These are phyloP conservation scores for Otolemur crassicaudatus DNA, from an alignment of 2,797 vertebrate species.

Conservation along the genomic window DNA sequence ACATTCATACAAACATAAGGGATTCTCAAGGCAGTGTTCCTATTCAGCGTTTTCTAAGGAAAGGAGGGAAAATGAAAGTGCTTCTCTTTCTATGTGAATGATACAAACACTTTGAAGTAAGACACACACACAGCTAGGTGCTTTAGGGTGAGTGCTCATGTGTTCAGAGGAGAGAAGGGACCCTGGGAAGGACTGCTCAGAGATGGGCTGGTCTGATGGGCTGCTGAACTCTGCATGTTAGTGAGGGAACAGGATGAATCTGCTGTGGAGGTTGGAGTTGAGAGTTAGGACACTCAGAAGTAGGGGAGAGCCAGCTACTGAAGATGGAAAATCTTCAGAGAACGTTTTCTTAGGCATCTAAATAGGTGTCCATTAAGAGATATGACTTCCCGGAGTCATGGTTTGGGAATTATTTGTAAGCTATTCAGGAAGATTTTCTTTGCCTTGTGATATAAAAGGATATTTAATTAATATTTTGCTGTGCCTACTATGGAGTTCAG, in stretches of 20 bases:
- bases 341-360: neutral
- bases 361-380: neutral
- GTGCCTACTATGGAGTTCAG: neutral
- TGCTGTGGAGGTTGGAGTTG: neutral
- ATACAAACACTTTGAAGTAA: neutral
- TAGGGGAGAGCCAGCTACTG: neutral
- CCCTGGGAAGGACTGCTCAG: neutral
- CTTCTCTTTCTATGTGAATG: neutral
- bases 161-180: neutral
- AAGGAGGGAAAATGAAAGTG: neutral
- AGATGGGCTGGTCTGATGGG: neutral
- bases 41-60: conserved; percentile 26
- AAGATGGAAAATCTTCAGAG: neutral
- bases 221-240: neutral
- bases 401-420: conserved; percentile 14
- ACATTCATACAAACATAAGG: neutral
- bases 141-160: neutral
- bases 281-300: neutral
- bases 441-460: conserved; percentile 29
- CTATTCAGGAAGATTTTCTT: neutral
- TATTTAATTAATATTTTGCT: neutral
- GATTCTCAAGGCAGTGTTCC: neutral
- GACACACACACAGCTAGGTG: neutral
- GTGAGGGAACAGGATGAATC: neutral
- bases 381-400: neutral